Percentiles rank a stretch among this genome's conserved stretches.
phyloP scores from a whole-genome alignment of 2,888 invertebrate genomes.

The Biston betularia region DNA sequence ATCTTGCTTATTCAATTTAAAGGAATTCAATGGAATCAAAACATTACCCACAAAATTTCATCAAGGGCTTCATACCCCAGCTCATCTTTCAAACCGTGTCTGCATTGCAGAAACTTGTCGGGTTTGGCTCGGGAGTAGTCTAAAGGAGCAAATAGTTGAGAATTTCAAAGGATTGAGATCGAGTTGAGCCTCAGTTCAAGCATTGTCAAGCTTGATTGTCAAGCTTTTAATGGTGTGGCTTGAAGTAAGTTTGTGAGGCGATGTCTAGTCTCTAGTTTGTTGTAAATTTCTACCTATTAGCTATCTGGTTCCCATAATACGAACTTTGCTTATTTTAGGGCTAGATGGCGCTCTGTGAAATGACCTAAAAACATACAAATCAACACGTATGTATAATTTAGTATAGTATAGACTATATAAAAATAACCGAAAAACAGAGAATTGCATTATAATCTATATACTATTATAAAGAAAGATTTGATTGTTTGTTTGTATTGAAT shows the following conservation, averaged over 20 bases:
- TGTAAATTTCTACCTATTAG: too few species aligned
- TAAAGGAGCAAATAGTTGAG: conserved; percentile 21
- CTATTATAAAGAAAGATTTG: too few species aligned
- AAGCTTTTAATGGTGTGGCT: conserved; percentile 13
- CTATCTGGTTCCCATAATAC: too few species aligned
- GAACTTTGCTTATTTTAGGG: too few species aligned
- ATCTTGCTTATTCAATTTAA: background rate
- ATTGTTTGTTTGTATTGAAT: too few species aligned
- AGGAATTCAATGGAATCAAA: background rate
- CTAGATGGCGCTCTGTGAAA: too few species aligned
- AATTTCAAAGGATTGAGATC: conserved; percentile 27
- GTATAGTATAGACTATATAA: too few species aligned
- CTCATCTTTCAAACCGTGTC: conserved; percentile 11
- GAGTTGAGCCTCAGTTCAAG: conserved; percentile 12
- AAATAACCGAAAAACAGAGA: too few species aligned
- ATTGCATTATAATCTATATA: too few species aligned
- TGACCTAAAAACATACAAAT: too few species aligned
- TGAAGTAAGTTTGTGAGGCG: conserved; percentile 5
- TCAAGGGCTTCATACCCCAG: background rate
- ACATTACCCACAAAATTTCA: background rate
- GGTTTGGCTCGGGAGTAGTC: conserved; percentile 2
- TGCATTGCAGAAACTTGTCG: conserved; percentile 9
- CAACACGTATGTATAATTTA: too few species aligned
- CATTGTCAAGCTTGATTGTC: conserved; percentile 13
- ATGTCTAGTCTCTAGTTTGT: background rate